phyloP scores from a whole-genome alignment of 2,797 vertebrate species.

The Mastacembelus armatus region DNA sequence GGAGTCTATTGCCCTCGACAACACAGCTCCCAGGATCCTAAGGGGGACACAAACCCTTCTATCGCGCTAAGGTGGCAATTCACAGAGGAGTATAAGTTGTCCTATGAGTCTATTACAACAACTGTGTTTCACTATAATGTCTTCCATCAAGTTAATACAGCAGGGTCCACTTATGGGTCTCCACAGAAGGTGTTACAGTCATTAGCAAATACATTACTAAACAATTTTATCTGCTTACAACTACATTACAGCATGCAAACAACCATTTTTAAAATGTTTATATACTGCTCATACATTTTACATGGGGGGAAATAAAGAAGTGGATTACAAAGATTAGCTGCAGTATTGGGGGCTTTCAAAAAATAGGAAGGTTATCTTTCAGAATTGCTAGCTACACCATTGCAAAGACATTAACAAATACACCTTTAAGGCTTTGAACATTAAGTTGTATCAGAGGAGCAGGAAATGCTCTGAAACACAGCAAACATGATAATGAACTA shows the following conservation, averaged over 20 bases:
- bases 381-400: background rate
- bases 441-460: too few species aligned
- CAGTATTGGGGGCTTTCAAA: background rate
- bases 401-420: conserved; percentile 2
- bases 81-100: too few species aligned
- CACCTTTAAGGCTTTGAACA: background rate
- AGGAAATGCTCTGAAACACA: conserved; percentile 17
- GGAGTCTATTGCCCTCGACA: background rate
- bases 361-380: background rate
- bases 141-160: background rate
- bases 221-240: background rate
- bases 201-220: background rate
- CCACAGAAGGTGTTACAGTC: too few species aligned
- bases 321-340: too few species aligned
- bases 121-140: background rate
- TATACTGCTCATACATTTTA: background rate
- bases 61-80: too few species aligned
- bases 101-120: background rate
- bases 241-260: background rate
- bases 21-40: too few species aligned
- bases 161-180: background rate
- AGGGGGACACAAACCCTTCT: background rate
- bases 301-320: background rate
- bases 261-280: background rate
- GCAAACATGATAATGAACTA: background rate